A percentile compares a stretch with the other conserved stretches of the same genome.
Conservation (phyloP, 2,797 vertebrate species). For the Ciconia nigra region DNA sequence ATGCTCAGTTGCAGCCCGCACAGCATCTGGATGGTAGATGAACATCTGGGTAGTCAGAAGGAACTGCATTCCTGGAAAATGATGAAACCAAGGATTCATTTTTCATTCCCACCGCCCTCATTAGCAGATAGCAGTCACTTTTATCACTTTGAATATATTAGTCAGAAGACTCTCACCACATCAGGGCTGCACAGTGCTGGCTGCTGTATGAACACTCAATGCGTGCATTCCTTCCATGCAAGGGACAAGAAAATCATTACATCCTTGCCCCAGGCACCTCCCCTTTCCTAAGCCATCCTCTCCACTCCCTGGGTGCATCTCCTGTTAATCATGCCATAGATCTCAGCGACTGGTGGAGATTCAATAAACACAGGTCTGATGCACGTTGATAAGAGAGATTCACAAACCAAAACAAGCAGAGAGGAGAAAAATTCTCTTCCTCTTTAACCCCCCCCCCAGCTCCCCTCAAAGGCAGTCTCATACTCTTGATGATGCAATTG, state of each 20-base stretch:
- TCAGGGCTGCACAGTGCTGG: not conserved
- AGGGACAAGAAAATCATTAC: slow-evolving; percentile 30
- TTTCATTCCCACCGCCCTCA: slow-evolving; percentile 4
- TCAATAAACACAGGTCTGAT: slow-evolving; percentile 29
- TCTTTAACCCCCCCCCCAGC: not conserved
- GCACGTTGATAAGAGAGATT: not conserved
- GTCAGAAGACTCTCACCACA: slow-evolving; percentile 8
- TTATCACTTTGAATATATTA: not conserved
- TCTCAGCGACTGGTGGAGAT: not conserved
- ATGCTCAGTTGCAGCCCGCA: not conserved
- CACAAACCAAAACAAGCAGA: not conserved
- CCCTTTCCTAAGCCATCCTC: slow-evolving; percentile 5
- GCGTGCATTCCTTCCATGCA: not conserved
- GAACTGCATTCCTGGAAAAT: slow-evolving; percentile 39
- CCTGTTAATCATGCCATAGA: not conserved
- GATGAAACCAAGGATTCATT: slow-evolving; percentile 32
- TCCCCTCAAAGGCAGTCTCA: not conserved
- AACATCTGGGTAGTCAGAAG: slow-evolving; percentile 9
- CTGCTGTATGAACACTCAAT: not conserved
- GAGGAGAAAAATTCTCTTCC: not conserved
- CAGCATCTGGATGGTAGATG: not conserved
- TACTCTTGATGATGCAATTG: not conserved
- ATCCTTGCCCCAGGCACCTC: not conserved
- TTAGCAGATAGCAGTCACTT: slow-evolving; percentile 25
- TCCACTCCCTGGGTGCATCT: not conserved